Conservation (phyloP, 2,797 vertebrate genomes). For the Poeciliopsis infans region DNA sequence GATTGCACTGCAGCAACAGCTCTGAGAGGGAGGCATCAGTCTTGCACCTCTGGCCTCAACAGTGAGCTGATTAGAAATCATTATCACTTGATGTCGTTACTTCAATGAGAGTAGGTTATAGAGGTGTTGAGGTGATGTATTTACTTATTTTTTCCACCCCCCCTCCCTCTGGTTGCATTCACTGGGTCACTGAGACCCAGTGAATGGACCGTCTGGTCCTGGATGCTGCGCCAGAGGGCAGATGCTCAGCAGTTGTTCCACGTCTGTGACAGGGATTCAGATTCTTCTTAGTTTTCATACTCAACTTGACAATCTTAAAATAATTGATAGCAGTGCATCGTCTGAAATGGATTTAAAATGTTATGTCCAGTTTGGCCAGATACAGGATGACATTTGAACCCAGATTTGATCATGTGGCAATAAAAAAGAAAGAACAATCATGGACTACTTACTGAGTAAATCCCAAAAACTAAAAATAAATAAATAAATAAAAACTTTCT, state of each 20-base stretch:
- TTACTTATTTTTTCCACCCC: background rate
- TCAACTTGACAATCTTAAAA: background rate
- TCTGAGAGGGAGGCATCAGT: slow-evolving; percentile 55
- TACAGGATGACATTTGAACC: slow-evolving; percentile 18
- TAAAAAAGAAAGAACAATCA: slow-evolving; percentile 21
- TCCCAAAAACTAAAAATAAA: too few relatives aligned
- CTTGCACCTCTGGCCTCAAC: slow-evolving; percentile 25
- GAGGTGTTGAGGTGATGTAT: slow-evolving; percentile 19
- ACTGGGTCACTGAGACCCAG: slow-evolving; percentile 54
- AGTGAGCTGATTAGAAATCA: slow-evolving; percentile 23
- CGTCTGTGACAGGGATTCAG: slow-evolving; percentile 15
- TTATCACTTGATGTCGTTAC: background rate
- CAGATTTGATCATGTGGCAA: slow-evolving; percentile 19
- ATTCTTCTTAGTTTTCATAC: background rate
- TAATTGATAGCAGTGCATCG: background rate
- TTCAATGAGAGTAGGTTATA: slow-evolving; percentile 8
- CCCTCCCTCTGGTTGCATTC: slow-evolving; percentile 10
- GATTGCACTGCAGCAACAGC: slow-evolving; percentile 64
- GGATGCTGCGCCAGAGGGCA: slow-evolving; percentile 56
- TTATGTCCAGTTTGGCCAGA: slow-evolving; percentile 2
- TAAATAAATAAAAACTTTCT: background rate
- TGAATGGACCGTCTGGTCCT: too few relatives aligned
- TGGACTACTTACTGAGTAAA: background rate
- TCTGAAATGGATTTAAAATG: slow-evolving; percentile 3
- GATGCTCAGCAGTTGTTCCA: slow-evolving; percentile 25